Evolutionary conservation across 2,888 invertebrate species (phyloP).

Genomic region (Aproaerema taeniolella): DNA sequence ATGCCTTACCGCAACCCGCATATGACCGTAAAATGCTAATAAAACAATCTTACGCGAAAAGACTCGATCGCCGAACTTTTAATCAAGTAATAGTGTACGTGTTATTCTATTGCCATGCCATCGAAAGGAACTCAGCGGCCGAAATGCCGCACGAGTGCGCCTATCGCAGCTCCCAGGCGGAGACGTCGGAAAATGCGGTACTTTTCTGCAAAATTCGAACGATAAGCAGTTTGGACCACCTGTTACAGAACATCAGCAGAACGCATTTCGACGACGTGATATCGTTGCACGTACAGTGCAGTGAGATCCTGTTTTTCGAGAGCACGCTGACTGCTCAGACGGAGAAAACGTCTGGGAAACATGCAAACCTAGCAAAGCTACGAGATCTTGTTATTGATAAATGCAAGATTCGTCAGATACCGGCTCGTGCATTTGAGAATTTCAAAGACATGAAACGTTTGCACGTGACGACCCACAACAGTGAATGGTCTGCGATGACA

Average conservation of each 20-base stretch:
- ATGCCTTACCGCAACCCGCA: constrained; percentile 50
- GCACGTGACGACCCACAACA: constrained; percentile 84
- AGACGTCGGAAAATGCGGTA: constrained; percentile 74
- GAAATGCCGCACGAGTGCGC: constrained; percentile 83
- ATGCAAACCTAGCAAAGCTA: constrained; percentile 80
- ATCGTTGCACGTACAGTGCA: constrained; percentile 83
- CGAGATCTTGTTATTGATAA: constrained; percentile 83
- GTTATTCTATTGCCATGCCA: constrained; percentile 67
- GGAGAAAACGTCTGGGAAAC: constrained; percentile 63
- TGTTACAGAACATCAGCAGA: constrained; percentile 83
- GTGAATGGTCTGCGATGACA: constrained; percentile 88
- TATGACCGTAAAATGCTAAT: constrained; percentile 70
- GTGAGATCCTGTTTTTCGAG: constrained; percentile 85
- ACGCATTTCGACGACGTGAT: constrained; percentile 81
- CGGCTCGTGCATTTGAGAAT: constrained; percentile 81
- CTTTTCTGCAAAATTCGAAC: constrained; percentile 84
- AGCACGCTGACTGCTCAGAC: constrained; percentile 79
- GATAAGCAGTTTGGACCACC: constrained; percentile 81
- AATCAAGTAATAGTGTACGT: constrained; percentile 70
- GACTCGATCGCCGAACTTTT: constrained; percentile 69
- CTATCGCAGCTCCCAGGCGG: constrained; percentile 79
- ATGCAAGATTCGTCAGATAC: constrained; percentile 87
- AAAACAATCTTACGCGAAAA: constrained; percentile 62
- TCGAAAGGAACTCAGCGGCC: constrained; percentile 55
- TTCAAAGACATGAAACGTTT: constrained; percentile 82